phyloP scores from a whole-genome alignment of 2,797 vertebrate species.

The Chelidonichthys spinosus region DNA sequence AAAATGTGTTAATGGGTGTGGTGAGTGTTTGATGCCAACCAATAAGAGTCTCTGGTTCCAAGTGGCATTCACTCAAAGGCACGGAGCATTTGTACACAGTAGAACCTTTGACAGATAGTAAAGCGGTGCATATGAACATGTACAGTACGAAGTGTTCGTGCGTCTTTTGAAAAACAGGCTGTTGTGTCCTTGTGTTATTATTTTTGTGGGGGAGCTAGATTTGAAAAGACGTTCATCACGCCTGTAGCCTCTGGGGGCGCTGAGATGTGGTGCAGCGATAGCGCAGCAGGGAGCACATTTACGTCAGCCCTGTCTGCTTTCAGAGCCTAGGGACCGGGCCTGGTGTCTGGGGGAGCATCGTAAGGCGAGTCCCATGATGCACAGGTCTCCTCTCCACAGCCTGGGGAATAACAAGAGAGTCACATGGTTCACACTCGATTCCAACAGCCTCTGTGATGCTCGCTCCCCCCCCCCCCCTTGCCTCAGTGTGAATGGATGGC shows the following conservation, averaged over 20 bases:
- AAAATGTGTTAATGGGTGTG: slow-evolving; percentile 78
- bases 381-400: slow-evolving; percentile 47
- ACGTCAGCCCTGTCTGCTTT: slow-evolving; percentile 81
- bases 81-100: slow-evolving; percentile 50
- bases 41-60: slow-evolving; percentile 65
- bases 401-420: slow-evolving; percentile 61
- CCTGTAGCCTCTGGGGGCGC: slow-evolving; percentile 59
- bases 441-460: slow-evolving; percentile 27
- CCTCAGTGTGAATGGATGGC: slow-evolving; percentile 23
- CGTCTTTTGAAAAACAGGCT: slow-evolving; percentile 37
- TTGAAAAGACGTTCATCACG: slow-evolving; percentile 57
- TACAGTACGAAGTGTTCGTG: not conserved
- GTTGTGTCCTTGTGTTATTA: slow-evolving; percentile 57
- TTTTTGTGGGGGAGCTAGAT: slow-evolving; percentile 47
- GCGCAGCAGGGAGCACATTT: slow-evolving; percentile 77
- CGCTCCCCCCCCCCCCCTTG: slow-evolving; percentile 14
- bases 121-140: slow-evolving; percentile 21
- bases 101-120: slow-evolving; percentile 33
- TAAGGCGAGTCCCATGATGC: slow-evolving; percentile 68
- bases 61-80: slow-evolving; percentile 68
- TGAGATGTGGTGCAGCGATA: slow-evolving; percentile 59
- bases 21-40: slow-evolving; percentile 72
- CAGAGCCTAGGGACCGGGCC: slow-evolving; percentile 70
- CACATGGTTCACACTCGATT: slow-evolving; percentile 52
- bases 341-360: slow-evolving; percentile 58